phyloP scores from a whole-genome alignment of 2,888 invertebrate genomes.

The Mantis religiosa region DNA sequence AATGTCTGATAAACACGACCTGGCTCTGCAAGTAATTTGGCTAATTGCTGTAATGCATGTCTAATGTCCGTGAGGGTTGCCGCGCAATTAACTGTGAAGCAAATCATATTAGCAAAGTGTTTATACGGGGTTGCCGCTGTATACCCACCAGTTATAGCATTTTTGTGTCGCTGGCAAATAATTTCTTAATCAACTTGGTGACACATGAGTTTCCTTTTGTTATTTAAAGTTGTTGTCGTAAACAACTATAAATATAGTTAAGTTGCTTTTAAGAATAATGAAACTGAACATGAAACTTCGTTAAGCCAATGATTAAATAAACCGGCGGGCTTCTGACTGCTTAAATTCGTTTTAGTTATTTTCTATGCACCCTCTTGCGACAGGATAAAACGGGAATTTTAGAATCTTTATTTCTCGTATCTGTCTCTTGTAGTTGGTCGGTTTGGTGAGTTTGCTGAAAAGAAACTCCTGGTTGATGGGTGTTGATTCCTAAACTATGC shows the following conservation, averaged over 20 bases:
- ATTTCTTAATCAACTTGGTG: background rate
- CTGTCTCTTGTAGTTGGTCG: no score
- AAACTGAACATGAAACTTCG: no score
- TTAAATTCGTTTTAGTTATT: no score
- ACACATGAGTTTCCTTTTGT: background rate
- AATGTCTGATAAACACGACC: background rate
- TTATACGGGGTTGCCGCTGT: background rate
- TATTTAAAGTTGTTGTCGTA: background rate
- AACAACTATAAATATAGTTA: background rate
- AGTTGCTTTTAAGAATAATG: background rate
- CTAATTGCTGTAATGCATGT: background rate
- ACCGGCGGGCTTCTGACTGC: no score
- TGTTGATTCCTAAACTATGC: no score
- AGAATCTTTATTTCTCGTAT: no score
- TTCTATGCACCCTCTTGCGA: no score
- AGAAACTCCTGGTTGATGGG: no score
- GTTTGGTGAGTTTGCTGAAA: no score
- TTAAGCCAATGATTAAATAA: no score
- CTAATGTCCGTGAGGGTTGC: background rate
- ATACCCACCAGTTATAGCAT: background rate
- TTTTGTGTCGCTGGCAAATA: background rate
- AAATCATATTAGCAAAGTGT: background rate
- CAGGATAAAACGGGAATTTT: no score
- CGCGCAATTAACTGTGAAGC: background rate
- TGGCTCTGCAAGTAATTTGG: background rate